Percentiles rank a stretch among this genome's conserved stretches.
Conservation (phyloP, 2,888 invertebrate species). For the Volucella inflata region DNA sequence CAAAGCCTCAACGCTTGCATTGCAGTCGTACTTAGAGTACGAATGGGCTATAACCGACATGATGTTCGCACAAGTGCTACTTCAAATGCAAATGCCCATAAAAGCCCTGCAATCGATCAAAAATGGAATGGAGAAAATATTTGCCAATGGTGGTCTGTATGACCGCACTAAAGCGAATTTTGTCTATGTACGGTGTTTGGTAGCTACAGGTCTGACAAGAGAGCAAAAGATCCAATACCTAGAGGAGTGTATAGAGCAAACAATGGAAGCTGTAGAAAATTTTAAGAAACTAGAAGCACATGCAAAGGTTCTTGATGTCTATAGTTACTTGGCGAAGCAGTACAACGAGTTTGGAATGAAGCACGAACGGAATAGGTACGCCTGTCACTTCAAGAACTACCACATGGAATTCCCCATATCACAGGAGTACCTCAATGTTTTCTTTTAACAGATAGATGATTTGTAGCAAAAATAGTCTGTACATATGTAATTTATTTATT, state of each 20-base stretch:
- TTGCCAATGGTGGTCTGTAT: conserved; percentile 92
- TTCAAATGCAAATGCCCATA: conserved; percentile 89
- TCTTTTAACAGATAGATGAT: conserved; percentile 71
- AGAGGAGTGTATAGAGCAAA: conserved; percentile 83
- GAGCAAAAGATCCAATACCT: conserved; percentile 77
- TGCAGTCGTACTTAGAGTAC: conserved; percentile 90
- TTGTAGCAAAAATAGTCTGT: conserved; percentile 29
- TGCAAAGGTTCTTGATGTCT: conserved; percentile 88
- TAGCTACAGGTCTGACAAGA: conserved; percentile 86
- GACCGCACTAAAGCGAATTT: conserved; percentile 91
- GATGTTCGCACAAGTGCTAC: conserved; percentile 91
- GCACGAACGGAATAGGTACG: conserved; percentile 91
- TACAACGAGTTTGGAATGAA: conserved; percentile 90
- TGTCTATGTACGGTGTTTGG: conserved; percentile 90
- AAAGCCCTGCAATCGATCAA: conserved; percentile 90
- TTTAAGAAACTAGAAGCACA: conserved; percentile 91
- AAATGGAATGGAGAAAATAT: conserved; percentile 88
- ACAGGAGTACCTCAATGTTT: conserved; percentile 81
- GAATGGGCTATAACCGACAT: conserved; percentile 90
- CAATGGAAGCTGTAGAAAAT: conserved; percentile 88
- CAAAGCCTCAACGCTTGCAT: conserved; percentile 90
- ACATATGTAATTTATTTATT: conserved; percentile 54
- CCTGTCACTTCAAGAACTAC: conserved; percentile 91
- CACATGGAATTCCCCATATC: conserved; percentile 88
- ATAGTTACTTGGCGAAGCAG: conserved; percentile 86